Base-by-base conservation (phyloP, 2,113 vertebrate species). In the Platycercus adscitus region DNA sequence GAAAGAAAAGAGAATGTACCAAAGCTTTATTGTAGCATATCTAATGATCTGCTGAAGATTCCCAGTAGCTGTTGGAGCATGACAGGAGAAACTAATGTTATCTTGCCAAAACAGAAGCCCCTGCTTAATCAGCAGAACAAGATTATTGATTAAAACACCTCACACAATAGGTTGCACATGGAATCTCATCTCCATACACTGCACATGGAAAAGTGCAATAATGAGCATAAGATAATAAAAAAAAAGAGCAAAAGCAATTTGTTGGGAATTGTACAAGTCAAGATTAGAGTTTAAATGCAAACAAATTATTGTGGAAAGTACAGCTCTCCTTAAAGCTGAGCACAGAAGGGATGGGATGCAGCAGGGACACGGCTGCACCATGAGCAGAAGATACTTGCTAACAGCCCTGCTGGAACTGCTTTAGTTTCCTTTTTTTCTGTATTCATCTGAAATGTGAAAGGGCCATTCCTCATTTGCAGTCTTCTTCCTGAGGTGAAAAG, bases 121-220 rank as follows among this genome's bases (percentile, higher is more conserved):
- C 89, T 98, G 98, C 98, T 98, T 98, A 99, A 99, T 99, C 98
- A 99, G 98, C 98, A 99, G 98, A 99, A 98, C 98, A 97, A 97
- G 95, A 94, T 97, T 98, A 99, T 99, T 98, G 99, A 99, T 99
- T 98, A 97, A 98, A 98, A 97, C 96, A 98, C 97, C 97, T 98
- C 96, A 89, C 97, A 95, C 98, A 98, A 98, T 98, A 98, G 97
- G 98, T 98, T 98, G 97, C 94, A 91, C 85, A 33, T 94, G 96
- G 96, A 98, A 96, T 98, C 96, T 98, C 97, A 96, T 98, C 98
- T 98, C 94, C 97, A 96, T 98, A 97, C 89, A 86, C 96, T 97
- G 96, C 96, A 96, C 71, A 77, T 97, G 91, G 95, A 96, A 98
- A 98, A 97, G 79, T 96, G 87, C 95, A 98, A 93, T 98, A 98